A percentile compares a stretch with the other conserved stretches of the same genome.
Evolutionary conservation across 2,113 vertebrate species (phyloP).

Genomic region (Microtus montanus): DNA sequence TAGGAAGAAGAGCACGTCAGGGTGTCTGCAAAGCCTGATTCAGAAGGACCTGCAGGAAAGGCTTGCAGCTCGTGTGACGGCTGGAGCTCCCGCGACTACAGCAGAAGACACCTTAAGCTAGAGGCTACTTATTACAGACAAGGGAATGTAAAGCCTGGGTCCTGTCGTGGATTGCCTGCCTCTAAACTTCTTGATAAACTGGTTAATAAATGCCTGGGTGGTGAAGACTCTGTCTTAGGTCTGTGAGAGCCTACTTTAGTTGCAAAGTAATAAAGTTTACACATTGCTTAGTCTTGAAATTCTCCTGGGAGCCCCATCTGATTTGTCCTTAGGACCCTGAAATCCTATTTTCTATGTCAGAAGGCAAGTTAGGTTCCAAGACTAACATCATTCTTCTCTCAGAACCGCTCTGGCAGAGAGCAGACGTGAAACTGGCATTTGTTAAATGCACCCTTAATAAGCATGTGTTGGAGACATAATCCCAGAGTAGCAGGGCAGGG

Average conservation of each 20-base stretch:
- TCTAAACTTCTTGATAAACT: conserved; percentile 8
- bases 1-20: neutral
- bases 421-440: neutral
- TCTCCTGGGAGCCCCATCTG: neutral
- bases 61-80: neutral
- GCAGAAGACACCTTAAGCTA: neutral
- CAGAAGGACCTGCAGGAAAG: neutral
- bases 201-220: neutral
- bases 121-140: neutral
- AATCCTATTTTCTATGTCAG: neutral
- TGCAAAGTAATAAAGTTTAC: conserved; percentile 5
- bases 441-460: too few species aligned
- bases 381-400: neutral
- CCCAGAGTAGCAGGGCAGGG: neutral
- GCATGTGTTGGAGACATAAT: neutral
- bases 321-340: neutral
- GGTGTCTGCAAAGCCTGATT: neutral
- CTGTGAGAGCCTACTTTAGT: neutral
- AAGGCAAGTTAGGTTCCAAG: neutral
- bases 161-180: neutral
- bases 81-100: neutral
- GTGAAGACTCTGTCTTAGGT: neutral
- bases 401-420: neutral
- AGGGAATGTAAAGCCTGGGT: neutral
- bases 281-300: conserved; percentile 11